Conservation (phyloP, 1,140 invertebrate species). For the Mactra quadrangularis region DNA sequence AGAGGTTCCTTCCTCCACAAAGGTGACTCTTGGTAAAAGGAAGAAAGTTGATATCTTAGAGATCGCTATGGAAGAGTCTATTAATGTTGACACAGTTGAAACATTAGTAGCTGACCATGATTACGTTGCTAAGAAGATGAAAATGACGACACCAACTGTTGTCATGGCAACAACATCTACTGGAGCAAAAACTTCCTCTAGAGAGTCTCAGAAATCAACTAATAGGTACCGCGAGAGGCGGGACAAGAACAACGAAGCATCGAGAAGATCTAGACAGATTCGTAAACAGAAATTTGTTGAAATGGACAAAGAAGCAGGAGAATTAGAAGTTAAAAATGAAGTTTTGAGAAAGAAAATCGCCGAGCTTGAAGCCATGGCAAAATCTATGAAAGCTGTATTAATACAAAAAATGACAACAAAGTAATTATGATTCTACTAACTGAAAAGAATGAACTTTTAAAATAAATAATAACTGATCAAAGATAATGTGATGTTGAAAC, state of each 20-base stretch:
- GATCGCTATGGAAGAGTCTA: not conserved
- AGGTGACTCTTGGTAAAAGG: constrained; percentile 2
- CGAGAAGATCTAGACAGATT: constrained; percentile 77
- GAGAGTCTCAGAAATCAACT: not conserved
- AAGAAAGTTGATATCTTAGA: constrained; percentile 22
- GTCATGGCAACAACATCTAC: not conserved
- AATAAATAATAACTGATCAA: too few species aligned
- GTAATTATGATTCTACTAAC: constrained; percentile 10
- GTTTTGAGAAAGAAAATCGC: constrained; percentile 73
- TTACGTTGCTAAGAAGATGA: constrained; percentile 51
- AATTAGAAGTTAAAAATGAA: constrained; percentile 76
- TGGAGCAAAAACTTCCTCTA: not conserved
- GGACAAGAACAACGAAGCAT: constrained; percentile 81
- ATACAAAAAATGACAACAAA: constrained; percentile 74
- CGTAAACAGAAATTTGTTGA: constrained; percentile 78
- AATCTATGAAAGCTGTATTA: constrained; percentile 77
- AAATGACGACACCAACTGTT: constrained; percentile 1
- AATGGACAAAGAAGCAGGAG: constrained; percentile 77
- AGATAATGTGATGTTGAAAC: too few species aligned
- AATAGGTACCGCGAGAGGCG: constrained; percentile 71
- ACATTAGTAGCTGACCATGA: constrained; percentile 27
- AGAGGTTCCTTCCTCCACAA: not conserved
- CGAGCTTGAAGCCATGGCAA: constrained; percentile 77
- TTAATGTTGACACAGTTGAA: constrained; percentile 16
- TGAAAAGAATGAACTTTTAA: not conserved